phyloP scores from a whole-genome alignment of 2,113 vertebrate species.

The Hydropotes inermis region DNA sequence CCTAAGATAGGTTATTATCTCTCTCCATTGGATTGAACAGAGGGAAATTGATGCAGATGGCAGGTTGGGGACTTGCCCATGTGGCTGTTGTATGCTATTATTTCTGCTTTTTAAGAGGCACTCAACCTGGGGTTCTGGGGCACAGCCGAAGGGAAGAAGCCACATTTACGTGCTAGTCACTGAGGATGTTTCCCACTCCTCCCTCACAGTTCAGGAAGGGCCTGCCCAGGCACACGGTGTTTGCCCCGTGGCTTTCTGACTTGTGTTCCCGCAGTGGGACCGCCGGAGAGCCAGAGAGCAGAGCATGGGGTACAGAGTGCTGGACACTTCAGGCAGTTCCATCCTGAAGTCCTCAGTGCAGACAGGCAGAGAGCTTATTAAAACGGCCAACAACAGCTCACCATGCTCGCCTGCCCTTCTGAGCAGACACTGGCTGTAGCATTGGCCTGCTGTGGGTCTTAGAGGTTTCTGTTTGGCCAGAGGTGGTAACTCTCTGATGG shows the following conservation, averaged over 20 bases:
- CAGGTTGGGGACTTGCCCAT: constrained; percentile 46
- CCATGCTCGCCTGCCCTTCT: neutral
- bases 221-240: neutral
- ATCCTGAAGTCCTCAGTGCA: neutral
- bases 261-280: neutral
- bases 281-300: neutral
- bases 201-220: neutral
- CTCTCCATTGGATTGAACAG: neutral
- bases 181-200: neutral
- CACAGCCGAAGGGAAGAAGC: neutral
- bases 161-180: neutral
- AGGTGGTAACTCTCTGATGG: neutral
- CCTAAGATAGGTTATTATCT: constrained; percentile 64
- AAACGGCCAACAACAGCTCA: neutral
- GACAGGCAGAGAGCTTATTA: neutral
- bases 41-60: constrained; percentile 37
- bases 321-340: neutral
- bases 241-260: neutral
- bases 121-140: neutral
- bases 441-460: neutral
- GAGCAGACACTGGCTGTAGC: neutral
- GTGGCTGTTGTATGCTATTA: constrained; percentile 58
- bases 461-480: neutral
- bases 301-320: neutral
- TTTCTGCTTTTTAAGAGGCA: constrained; percentile 60